Conservation (phyloP, 30 jellyfish, hydroid and myxozoan species). For the Turritopsis dohrnii region DNA sequence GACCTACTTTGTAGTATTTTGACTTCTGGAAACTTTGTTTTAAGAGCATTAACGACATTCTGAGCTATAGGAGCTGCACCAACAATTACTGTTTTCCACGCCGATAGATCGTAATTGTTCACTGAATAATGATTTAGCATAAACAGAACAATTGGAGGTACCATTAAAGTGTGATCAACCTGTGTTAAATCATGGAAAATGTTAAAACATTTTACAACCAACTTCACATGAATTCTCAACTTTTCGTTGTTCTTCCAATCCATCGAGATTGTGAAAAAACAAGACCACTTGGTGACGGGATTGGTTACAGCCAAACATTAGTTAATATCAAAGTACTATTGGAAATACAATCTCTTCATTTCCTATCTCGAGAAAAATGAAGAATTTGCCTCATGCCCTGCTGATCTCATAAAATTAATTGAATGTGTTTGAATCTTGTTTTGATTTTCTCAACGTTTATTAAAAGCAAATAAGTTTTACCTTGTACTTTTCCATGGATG, state of each 20-base stretch:
- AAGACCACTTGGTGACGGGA: too few relatives aligned
- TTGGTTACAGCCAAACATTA: not conserved
- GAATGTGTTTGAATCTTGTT: too few relatives aligned
- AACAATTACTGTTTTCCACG: conserved; percentile 36
- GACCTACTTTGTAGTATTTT: not conserved
- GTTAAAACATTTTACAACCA: not conserved
- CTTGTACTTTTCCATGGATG: conserved; percentile 46
- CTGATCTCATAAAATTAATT: too few relatives aligned
- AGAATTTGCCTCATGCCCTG: too few relatives aligned
- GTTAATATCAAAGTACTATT: too few relatives aligned
- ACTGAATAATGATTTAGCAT: conserved; percentile 63
- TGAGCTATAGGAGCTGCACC: conserved; percentile 91
- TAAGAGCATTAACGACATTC: not conserved
- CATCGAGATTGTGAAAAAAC: too few relatives aligned
- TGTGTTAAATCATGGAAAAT: not conserved
- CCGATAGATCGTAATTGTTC: conserved; percentile 45
- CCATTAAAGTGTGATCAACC: conserved; percentile 23
- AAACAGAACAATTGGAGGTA: conserved; percentile 90
- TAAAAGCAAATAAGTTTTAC: conserved; percentile 15
- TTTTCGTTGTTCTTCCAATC: conserved; percentile 42
- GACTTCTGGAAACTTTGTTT: conserved; percentile 29
- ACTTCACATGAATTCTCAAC: not conserved
- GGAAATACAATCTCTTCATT: too few relatives aligned
- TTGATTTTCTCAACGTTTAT: too few relatives aligned
- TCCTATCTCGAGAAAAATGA: too few relatives aligned